These are phyloP conservation scores for Thomomys bottae DNA, from an alignment of 2,113 vertebrate genomes.

Conservation along the genomic window DNA sequence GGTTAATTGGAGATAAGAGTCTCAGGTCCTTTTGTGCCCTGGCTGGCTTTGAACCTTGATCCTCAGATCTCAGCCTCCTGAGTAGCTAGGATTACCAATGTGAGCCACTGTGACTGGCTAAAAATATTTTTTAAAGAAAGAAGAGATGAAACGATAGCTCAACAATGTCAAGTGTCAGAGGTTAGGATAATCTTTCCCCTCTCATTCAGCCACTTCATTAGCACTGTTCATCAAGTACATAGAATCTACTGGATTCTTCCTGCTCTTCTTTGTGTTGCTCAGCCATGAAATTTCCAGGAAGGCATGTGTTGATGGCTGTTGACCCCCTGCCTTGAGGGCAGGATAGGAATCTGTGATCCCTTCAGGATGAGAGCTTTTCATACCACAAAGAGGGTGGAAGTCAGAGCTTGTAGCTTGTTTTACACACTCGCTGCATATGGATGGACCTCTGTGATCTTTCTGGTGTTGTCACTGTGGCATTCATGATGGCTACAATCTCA, in stretches of 20 bases:
- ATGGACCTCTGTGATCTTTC: rapidly evolving
- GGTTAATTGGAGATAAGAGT: too few relatives aligned
- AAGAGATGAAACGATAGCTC: background rate
- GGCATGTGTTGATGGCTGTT: background rate
- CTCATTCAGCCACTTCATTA: background rate
- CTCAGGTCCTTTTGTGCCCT: too few relatives aligned
- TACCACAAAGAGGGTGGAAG: too few relatives aligned
- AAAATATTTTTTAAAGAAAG: background rate
- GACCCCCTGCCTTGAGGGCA: too few relatives aligned
- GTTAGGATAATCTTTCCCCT: too few relatives aligned
- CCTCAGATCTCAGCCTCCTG: too few relatives aligned
- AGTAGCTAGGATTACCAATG: too few relatives aligned
- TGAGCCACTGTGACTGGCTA: background rate
- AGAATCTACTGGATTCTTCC: too few relatives aligned
- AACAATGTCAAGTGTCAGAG: background rate
- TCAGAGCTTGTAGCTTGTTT: background rate
- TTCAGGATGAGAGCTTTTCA: background rate
- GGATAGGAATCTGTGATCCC: background rate
- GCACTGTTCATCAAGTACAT: too few relatives aligned
- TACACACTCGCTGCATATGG: background rate
- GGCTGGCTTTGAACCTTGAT: too few relatives aligned
- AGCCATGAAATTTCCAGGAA: background rate
- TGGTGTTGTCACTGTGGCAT: background rate
- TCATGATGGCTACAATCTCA: background rate
- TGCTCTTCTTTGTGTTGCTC: too few relatives aligned